Conservation (phyloP, 2,888 invertebrate genomes). For the Drosophila parthenogenetica region DNA sequence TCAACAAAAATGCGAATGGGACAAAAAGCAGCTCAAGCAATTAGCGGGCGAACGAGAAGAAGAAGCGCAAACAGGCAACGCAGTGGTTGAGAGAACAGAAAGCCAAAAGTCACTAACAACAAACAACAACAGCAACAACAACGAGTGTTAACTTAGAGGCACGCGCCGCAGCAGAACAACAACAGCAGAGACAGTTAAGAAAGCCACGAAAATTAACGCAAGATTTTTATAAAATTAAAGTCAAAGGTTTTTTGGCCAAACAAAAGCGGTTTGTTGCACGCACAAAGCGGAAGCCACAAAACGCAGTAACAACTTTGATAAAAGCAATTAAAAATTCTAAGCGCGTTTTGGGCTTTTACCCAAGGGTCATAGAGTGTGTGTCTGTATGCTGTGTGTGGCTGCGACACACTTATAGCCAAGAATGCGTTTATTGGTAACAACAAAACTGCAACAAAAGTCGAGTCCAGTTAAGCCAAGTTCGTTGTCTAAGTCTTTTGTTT, state of each 20-base stretch:
- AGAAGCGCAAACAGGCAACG: constrained; percentile 55
- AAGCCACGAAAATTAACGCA: constrained; percentile 60
- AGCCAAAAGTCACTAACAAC: constrained; percentile 31
- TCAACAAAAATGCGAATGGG: constrained; percentile 49
- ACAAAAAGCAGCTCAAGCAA: constrained; percentile 53
- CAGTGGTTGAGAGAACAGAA: constrained; percentile 17
- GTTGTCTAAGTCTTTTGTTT: constrained; percentile 73
- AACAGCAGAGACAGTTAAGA: constrained; percentile 35
- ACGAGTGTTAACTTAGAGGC: constrained; percentile 28
- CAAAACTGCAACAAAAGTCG: constrained; percentile 8
- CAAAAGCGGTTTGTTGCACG: constrained; percentile 51
- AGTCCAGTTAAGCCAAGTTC: constrained; percentile 55
- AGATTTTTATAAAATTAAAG: constrained; percentile 44
- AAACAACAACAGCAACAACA: constrained; percentile 17
- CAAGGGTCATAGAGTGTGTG: constrained; percentile 26
- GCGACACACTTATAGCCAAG: constrained; percentile 63
- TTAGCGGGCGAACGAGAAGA: constrained; percentile 67
- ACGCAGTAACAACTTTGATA: constrained; percentile 54
- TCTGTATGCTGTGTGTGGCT: constrained; percentile 40
- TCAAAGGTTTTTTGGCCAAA: constrained; percentile 52
- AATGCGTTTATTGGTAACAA: constrained; percentile 16
- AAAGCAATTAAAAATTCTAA: constrained; percentile 80
- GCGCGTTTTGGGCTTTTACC: constrained; percentile 69
- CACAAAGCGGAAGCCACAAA: constrained; percentile 76
- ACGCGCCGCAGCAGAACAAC: constrained; percentile 28